Percentiles rank a stretch among this genome's conserved stretches.
Conservation (phyloP, 2,113 vertebrate species). For the Cynopterus brachyotis region DNA sequence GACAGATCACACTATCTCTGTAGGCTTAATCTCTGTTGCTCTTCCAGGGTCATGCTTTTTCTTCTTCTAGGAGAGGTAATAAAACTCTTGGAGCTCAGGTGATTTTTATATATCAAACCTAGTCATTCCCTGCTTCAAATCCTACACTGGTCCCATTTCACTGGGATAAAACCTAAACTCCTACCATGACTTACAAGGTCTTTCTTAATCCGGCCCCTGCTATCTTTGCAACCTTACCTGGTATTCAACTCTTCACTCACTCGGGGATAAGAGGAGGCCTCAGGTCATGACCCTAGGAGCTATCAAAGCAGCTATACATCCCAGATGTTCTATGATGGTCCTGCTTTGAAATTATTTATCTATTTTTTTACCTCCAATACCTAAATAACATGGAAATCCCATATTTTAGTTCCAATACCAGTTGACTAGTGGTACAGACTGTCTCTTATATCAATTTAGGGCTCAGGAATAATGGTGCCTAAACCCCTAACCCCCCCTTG, state of each 20-base stretch:
- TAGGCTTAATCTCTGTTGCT: neutral
- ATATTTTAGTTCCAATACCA: neutral
- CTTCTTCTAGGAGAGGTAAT: neutral
- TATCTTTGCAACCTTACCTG: neutral
- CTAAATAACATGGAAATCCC: conserved; percentile 26
- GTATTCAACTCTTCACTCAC: neutral
- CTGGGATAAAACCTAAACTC: neutral
- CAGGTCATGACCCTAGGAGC: neutral
- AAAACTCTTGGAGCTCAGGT: neutral
- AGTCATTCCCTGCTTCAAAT: neutral
- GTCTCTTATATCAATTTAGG: neutral
- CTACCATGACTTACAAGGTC: neutral
- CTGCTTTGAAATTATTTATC: neutral
- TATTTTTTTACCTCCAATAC: neutral
- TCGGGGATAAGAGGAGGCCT: neutral
- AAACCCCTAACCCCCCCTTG: neutral
- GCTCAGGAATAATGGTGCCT: neutral
- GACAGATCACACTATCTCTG: neutral
- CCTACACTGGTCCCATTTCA: neutral
- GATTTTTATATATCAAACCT: neutral
- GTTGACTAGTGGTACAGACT: neutral
- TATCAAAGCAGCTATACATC: neutral
- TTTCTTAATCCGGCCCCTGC: neutral
- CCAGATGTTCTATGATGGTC: neutral
- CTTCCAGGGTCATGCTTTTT: neutral